phyloP scores from a whole-genome alignment of 2,797 vertebrate genomes.

The Pelochelys cantorii region DNA sequence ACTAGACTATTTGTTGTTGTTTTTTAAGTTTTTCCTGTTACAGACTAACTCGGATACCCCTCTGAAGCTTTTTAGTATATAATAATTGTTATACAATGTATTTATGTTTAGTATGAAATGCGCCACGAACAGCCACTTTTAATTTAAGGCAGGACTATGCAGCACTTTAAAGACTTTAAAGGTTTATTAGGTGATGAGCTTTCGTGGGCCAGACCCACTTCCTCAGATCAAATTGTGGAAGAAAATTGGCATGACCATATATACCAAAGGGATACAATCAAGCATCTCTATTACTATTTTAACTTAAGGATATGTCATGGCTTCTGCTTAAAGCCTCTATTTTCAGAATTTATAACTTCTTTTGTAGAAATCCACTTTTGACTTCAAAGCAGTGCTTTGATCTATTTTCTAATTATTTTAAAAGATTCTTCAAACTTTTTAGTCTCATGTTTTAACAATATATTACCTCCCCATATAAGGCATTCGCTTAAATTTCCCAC shows the following conservation, averaged over 20 bases:
- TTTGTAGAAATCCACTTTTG: neutral
- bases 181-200: too few species aligned
- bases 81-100: neutral
- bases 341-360: neutral
- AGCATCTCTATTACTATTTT: accelerated
- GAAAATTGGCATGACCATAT: too few species aligned
- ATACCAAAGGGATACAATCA: too few species aligned
- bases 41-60: too few species aligned
- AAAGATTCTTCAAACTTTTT: neutral
- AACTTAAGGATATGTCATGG: neutral
- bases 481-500: neutral
- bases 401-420: neutral
- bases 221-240: too few species aligned
- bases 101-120: neutral
- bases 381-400: neutral
- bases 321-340: neutral
- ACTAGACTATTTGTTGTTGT: too few species aligned
- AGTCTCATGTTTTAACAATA: neutral
- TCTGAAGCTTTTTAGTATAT: neutral
- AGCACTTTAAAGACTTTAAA: too few species aligned
- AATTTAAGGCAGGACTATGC: neutral
- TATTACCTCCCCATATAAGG: neutral
- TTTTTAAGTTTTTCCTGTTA: too few species aligned
- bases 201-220: too few species aligned
- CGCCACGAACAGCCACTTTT: neutral